A percentile compares a stretch with the other conserved stretches of the same genome.
phyloP scores from a whole-genome alignment of 2,888 invertebrate species.

The Taenaris catops region DNA sequence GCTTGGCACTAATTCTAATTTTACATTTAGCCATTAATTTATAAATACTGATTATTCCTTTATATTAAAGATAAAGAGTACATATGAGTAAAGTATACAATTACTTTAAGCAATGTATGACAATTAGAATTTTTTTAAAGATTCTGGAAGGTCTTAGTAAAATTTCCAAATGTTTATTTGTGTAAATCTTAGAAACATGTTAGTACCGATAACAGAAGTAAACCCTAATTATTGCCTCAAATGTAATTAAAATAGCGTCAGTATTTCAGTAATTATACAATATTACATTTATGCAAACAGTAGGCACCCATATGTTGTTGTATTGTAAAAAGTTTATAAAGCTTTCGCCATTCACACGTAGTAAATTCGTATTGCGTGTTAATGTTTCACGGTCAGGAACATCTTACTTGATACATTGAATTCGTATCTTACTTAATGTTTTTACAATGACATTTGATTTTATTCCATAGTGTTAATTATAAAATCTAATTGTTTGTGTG shows the following conservation, averaged over 20 bases:
- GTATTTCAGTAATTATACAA: constrained; percentile 9
- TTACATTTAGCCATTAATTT: constrained; percentile 15
- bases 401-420: constrained; percentile 4
- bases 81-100: constrained; percentile 36
- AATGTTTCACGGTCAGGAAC: constrained; percentile 5
- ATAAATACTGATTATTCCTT: constrained; percentile 22
- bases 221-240: constrained; percentile 60
- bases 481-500: constrained; percentile 11
- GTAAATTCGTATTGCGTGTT: constrained; percentile 9
- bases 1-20: constrained; percentile 25
- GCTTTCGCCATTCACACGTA: constrained; percentile 2
- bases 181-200: constrained; percentile 41
- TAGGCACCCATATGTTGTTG: constrained; percentile 7
- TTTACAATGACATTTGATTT: background rate
- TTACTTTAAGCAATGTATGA: constrained; percentile 37
- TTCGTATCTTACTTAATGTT: background rate
- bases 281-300: constrained; percentile 8
- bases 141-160: constrained; percentile 48
- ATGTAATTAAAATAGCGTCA: constrained; percentile 24
- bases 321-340: constrained; percentile 11
- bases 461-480: background rate
- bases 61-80: constrained; percentile 15
- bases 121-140: constrained; percentile 23
- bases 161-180: constrained; percentile 35
- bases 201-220: constrained; percentile 41